Base-by-base conservation (phyloP, 2,888 invertebrate genomes). In the Cephonodes hylas region DNA sequence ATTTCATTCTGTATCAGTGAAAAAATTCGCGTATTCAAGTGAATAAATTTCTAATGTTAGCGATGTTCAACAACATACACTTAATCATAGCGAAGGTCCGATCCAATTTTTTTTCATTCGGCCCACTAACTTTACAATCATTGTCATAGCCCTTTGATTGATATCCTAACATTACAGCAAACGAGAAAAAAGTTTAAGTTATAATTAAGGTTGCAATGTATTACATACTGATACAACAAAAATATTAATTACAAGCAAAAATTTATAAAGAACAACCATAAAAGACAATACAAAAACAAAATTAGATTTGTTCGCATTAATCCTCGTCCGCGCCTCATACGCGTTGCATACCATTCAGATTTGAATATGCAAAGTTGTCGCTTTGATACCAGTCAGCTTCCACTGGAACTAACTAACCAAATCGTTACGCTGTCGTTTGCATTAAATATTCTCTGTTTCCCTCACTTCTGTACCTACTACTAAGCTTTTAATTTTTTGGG, bases 301-400 rank as follows among this genome's bases (percentile, higher is more conserved):
- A 18, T 31, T 53, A 53, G 27, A 53, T 31, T 31, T 31, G 18
- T 53, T 53, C 31, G 18, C 48, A 27, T 25, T 20, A 10, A 10
- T 25, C 25, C 23, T 22, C 53, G 3, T 18, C 27, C 48, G 1
- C 10, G 27, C 10, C 18, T 18, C 27, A 4, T 53, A 27, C 20
- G 44, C 8, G 48, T 15, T 38, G 38, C 38, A 25, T 53, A 31
- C 53, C 27, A 53, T 18, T 31, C 18, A 53, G 18, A 53, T 31
- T 31, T 53, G 53, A 53, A 53, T 53, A 53, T 53, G 53, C 53
- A 53, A 46, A 46, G 23, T n/a, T 53, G 53, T 53, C 53, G 27
- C 31, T 31, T 27, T 53, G 53, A 53, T 53, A 53, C 27, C 15
- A 53, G 48, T 48, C 48, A 25, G 3, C 53, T 18, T 27, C 31